Evolutionary conservation across 1,140 invertebrate genomes (phyloP), one percentile per base, ranked within the genome.

Genomic region (Aphaenogaster ashmeadi): DNA sequence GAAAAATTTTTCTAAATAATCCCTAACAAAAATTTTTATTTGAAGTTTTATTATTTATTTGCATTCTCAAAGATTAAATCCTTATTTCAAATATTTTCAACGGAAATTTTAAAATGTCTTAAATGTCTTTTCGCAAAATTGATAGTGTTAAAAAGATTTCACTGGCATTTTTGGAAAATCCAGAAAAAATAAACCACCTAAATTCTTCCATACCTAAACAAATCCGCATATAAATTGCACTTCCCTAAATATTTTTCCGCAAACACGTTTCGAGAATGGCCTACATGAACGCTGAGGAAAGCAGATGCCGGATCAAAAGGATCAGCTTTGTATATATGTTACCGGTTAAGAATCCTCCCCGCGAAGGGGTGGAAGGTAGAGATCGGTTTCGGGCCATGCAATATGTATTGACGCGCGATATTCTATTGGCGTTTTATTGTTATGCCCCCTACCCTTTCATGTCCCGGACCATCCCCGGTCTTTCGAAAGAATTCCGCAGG

Each of bases 341-440:
- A 47, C 3, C 21, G 33, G 52, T 64, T 85, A 77, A 3, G 18
- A 54, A 85, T 60, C 15, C 36, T 36, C 7, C 3, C 2, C 9
- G 8, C 5, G 9, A 50, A 72, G 4, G 21, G 6, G 13, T 33
- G 7, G 47, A 64, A 54, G 11, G 21, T 21, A 33, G 77, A 44
- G 15, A 41, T 11, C 67, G 62, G 74, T 50, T 58, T 79, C 77
- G 66, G 64, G 47, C 72, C 87, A 75, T 62, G 86, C 81, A 88
- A 89, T 91, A 91, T 88, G 85, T 92, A 92, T 92, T 60, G 54
- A 15, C 44, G 87, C 60, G n/a, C 58, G 66, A 91, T 90, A 86
- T 91, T 93, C 89, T 85, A 88, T 91, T 92, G 84, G 56, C 67
- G 83, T 91, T 93, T 93, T 89, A 86, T 89, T 89, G 77, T 90